Percentiles rank a stretch among this genome's conserved stretches.
Evolutionary conservation across 2,888 invertebrate genomes (phyloP).

Genomic region (Aromia moschata): DNA sequence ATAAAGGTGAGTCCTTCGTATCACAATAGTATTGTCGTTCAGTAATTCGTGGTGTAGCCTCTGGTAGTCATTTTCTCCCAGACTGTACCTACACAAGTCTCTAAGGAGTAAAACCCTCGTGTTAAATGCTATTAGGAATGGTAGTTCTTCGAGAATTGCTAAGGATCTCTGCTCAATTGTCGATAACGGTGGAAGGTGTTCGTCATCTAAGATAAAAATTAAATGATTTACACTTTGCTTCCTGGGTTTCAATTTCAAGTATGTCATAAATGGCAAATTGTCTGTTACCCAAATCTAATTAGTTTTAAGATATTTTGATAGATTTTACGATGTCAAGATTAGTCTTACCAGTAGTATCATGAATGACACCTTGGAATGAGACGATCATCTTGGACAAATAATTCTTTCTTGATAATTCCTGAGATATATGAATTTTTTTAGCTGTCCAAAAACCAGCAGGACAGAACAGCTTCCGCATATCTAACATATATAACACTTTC

Average conservation of each 20-base stretch:
- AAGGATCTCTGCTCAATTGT: conserved; percentile 88
- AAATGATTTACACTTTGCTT: too few relatives aligned
- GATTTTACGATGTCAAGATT: too few relatives aligned
- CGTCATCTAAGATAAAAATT: conserved; percentile 63
- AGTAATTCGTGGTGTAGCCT: conserved; percentile 58
- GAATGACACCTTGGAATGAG: conserved; percentile 56
- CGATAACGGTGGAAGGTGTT: conserved; percentile 85
- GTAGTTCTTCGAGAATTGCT: conserved; percentile 89
- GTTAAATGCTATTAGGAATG: conserved; percentile 93
- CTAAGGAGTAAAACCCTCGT: conserved; percentile 88
- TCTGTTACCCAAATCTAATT: too few relatives aligned
- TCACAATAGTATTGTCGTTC: conserved; percentile 67
- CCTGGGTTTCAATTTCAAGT: too few relatives aligned
- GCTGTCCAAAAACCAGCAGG: conserved; percentile 60
- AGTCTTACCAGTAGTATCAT: conserved; percentile 53
- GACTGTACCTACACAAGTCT: conserved; percentile 67
- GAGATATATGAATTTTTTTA: conserved; percentile 60
- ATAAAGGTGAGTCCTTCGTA: conserved; percentile 92
- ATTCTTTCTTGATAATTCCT: conserved; percentile 58
- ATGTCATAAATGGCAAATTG: too few relatives aligned
- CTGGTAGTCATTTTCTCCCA: conserved; percentile 56
- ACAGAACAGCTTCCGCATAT: conserved; percentile 83
- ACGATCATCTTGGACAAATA: conserved; percentile 57
- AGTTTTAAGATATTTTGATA: too few relatives aligned
- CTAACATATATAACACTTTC: conserved; percentile 79